Evolutionary conservation across 2,797 vertebrate genomes (phyloP), one percentile per base, ranked within the genome.

Genomic region (Alectoris magna): DNA sequence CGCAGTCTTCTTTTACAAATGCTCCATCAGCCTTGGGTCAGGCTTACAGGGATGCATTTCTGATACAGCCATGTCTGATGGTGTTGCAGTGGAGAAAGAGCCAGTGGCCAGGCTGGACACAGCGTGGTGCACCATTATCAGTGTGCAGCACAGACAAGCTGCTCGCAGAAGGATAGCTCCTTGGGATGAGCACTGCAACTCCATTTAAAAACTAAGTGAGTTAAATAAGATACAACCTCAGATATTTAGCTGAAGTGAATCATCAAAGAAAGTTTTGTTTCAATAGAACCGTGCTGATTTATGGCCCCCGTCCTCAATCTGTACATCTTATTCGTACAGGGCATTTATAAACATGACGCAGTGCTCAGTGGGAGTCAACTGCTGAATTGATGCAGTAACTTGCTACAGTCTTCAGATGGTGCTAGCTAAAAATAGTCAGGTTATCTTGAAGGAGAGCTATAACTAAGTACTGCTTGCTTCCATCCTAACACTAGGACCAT

Each of bases 71-170:
- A 15, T 34, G 14, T 59, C 31, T 9, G 39, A 34, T 1, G 0
- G 18, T 2, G 1, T 48, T 48, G 48, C 15, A 44, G 2, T 1
- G 4, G 58, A 26, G 18, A 23, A 36, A 51, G 49, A n/a, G 24
- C 46, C 21, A 9, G 39, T 23, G 63, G 9, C 24, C 51, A 31
- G 70, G 38, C 24, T 79, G 60, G 36, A 22, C 3, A 1, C 36
- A 14, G 15, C 1, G 0, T 8, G 0, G 0, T 55, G 8, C 24
- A 34, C 60, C 84, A 53, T 0, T 0, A 29, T 12, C 5, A 5
- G 18, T 24, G 10, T n/a, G 56, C 58, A 41, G 0, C 66, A 1
- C 1, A 3, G 18, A 22, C 53, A 75, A 68, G 64, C 71, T 69
- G 58, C 72, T 77, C 6, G 0, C 41, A 22, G 55, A 41, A 38